Conservation (phyloP, 2,888 invertebrate species). For the Camptogramma bilineatum region DNA sequence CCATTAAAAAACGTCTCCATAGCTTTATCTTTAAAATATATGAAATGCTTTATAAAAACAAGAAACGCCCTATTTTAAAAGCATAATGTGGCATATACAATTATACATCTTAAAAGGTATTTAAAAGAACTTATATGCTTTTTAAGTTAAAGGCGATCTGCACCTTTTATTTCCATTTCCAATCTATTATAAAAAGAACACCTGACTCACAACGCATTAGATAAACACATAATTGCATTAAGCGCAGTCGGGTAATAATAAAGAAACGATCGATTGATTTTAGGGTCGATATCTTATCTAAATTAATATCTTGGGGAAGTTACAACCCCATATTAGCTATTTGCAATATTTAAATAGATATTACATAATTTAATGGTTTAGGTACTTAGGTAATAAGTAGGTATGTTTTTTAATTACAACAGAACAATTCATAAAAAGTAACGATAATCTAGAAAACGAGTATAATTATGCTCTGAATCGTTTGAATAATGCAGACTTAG, state of each 20-base stretch:
- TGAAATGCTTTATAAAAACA: not conserved
- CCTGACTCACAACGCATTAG: constrained; percentile 50
- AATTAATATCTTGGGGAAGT: constrained; percentile 61
- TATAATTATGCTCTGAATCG: too few species aligned
- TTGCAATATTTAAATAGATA: constrained; percentile 1
- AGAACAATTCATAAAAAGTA: too few species aligned
- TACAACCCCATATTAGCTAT: constrained; percentile 18
- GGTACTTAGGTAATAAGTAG: not conserved
- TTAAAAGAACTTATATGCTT: constrained; percentile 10
- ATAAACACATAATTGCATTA: constrained; percentile 64
- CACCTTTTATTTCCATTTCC: constrained; percentile 30
- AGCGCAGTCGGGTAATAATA: constrained; percentile 55
- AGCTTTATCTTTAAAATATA: not conserved
- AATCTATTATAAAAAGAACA: constrained; percentile 30
- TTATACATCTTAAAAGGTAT: constrained; percentile 13
- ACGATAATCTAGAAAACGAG: too few species aligned
- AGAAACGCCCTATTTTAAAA: constrained; percentile 2
- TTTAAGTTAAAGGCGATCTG: constrained; percentile 2
- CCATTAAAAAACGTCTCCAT: too few species aligned
- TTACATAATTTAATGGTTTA: too few species aligned
- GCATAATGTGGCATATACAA: not conserved
- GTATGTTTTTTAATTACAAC: too few species aligned
- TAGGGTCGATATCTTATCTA: constrained; percentile 73
- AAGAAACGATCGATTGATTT: constrained; percentile 68
- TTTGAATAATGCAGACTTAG: too few species aligned